phyloP scores from a whole-genome alignment of 2,888 invertebrate species.

The Onthophagus sagittarius region DNA sequence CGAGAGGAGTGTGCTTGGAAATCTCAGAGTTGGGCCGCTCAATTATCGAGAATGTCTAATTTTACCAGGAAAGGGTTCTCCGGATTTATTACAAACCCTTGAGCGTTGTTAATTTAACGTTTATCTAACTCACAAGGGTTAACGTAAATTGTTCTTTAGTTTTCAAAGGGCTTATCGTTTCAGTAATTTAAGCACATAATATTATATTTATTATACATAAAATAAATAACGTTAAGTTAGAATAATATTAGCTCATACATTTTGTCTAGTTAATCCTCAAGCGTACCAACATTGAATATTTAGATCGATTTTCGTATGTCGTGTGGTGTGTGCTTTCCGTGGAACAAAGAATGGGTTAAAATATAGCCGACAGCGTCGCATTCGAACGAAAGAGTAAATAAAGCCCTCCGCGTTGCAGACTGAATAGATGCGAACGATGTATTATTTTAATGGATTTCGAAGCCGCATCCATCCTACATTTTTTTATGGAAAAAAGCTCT shows the following conservation, averaged over 20 bases:
- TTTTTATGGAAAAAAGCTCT: not conserved
- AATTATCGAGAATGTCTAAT: conserved; percentile 10
- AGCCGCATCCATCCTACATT: not conserved
- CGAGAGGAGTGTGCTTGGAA: not conserved
- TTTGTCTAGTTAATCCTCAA: not conserved
- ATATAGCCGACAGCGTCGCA: not conserved
- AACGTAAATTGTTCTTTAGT: not conserved
- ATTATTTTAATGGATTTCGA: not conserved
- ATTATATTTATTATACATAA: no score
- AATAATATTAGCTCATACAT: not conserved
- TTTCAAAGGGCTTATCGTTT: no score
- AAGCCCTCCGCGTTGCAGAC: not conserved
- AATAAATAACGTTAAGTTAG: not conserved
- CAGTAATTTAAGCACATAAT: not conserved
- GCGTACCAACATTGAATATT: not conserved
- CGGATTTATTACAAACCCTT: not conserved
- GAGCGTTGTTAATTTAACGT: not conserved
- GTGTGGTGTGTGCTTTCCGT: not conserved
- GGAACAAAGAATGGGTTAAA: not conserved
- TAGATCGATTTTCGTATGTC: not conserved
- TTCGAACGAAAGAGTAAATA: not conserved
- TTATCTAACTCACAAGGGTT: not conserved
- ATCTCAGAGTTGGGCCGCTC: not conserved
- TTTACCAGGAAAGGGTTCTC: conserved; percentile 5
- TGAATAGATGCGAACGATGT: not conserved